These are phyloP conservation scores for Jacana jacana DNA, from an alignment of 2,113 vertebrate genomes.

Conservation along the genomic window DNA sequence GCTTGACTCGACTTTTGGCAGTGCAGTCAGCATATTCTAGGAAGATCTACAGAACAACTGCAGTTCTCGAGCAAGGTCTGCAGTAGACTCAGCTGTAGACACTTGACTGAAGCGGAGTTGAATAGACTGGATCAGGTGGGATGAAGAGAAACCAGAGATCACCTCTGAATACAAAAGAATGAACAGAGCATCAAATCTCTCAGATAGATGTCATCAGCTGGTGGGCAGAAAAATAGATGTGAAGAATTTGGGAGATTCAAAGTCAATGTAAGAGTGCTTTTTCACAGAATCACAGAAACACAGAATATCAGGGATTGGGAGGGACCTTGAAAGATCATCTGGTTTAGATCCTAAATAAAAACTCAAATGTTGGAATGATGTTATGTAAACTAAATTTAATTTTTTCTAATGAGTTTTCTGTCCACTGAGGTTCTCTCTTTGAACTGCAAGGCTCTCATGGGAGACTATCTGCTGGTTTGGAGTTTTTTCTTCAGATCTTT, in stretches of 20 bases:
- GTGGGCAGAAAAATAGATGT: neutral
- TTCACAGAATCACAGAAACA: too few relatives aligned
- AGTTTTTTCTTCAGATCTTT: neutral
- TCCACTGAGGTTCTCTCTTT: conserved; percentile 16
- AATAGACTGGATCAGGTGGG: neutral
- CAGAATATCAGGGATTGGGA: too few relatives aligned
- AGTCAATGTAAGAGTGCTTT: neutral
- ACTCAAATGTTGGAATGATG: neutral
- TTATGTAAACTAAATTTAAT: neutral
- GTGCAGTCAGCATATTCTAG: rapidly evolving
- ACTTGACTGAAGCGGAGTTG: neutral
- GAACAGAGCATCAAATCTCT: neutral
- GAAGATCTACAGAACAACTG: neutral
- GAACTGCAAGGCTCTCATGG: neutral
- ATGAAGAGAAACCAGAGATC: neutral
- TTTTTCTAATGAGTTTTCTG: conserved; percentile 9
- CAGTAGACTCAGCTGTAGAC: neutral
- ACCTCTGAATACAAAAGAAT: neutral
- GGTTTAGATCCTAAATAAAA: neutral
- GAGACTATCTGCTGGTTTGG: conserved; percentile 19
- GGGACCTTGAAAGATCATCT: too few relatives aligned
- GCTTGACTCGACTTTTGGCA: neutral
- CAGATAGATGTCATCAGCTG: neutral
- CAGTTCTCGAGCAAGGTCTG: neutral
- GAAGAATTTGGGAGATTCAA: neutral